Evolutionary conservation across 2,888 invertebrate genomes (phyloP).

Genomic region (Boloria euphrosyne): DNA sequence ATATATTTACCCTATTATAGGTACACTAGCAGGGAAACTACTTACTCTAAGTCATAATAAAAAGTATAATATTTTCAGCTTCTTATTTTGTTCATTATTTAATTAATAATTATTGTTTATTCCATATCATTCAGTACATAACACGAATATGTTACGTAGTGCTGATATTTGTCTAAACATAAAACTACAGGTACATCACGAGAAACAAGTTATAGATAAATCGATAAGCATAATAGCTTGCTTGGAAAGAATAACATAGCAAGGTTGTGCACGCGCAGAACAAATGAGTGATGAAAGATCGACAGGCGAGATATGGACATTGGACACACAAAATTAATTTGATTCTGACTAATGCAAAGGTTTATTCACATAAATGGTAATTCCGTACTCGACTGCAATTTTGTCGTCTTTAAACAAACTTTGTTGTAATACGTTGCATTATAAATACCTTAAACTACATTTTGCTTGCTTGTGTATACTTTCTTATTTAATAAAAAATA

Average conservation of each 20-base stretch:
- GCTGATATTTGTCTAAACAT: slow-evolving; percentile 35
- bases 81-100: no score
- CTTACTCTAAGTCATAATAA: no score
- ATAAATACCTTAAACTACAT: no score
- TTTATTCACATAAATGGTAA: slow-evolving; percentile 25
- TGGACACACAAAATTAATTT: slow-evolving; percentile 34
- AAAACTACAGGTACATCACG: slow-evolving; percentile 35
- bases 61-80: no score
- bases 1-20: no score
- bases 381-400: slow-evolving; percentile 8
- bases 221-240: slow-evolving; percentile 45
- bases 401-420: slow-evolving; percentile 2
- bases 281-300: slow-evolving; percentile 49
- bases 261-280: slow-evolving; percentile 44
- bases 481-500: no score
- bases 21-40: no score
- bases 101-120: no score
- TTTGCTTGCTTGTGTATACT: no score
- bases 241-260: slow-evolving; percentile 43
- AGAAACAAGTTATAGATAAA: slow-evolving; percentile 43
- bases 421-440: not conserved
- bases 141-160: slow-evolving; percentile 1
- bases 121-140: not conserved
- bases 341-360: slow-evolving; percentile 36
- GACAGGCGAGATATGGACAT: slow-evolving; percentile 41